Evolutionary conservation across 2,888 invertebrate genomes (phyloP), one percentile per base, ranked within the genome.

Genomic region (Acleris sparsana): DNA sequence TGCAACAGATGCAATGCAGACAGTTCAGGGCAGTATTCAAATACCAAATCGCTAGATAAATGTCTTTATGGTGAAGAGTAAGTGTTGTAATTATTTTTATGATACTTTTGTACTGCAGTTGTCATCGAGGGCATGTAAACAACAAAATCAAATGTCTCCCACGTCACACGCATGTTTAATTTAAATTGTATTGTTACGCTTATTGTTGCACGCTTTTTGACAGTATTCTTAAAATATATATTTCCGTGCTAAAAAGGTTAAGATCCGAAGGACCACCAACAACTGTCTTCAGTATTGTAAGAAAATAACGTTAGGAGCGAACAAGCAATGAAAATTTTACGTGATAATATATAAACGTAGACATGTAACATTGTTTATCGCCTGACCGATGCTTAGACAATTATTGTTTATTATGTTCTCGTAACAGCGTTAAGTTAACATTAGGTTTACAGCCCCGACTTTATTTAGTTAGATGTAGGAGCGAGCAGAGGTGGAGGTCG

Each of bases 31-130:
- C 90, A 91, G 91, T 91, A 90, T 90, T 90, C 76, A 82, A 75
- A 85, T 87, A 89, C 89, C 91, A 89, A 91, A 91, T 86, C 84
- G 77, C 78, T 88, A 85, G 77, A 85, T 85, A 85, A 78, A 83
- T 80, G 78, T 82, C 74, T 83, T 78, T 79, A 80, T 77, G 74
- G 77, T 78, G 79, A 80, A 79, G 75, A 57, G 56, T 66, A 66
- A 66, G 55, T 65, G 60, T 65, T 65, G 64, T 65, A 65, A 65
- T 60, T 65, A 65, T 65, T 65, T 60, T 65, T 69, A 69, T 73
- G 67, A 77, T 71, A 65, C 69, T 61, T 67, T 68, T 68, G 68
- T 68, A 68, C 70, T 71, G 72, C 65, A 67, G 65, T 67, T 71
- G 48, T 76, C 69, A 62, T 73, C 75, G 74, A 72, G 72, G 73